Percentiles rank a stretch among this genome's conserved stretches.
Conservation (phyloP, 2,888 invertebrate genomes). For the Dicycla oo region DNA sequence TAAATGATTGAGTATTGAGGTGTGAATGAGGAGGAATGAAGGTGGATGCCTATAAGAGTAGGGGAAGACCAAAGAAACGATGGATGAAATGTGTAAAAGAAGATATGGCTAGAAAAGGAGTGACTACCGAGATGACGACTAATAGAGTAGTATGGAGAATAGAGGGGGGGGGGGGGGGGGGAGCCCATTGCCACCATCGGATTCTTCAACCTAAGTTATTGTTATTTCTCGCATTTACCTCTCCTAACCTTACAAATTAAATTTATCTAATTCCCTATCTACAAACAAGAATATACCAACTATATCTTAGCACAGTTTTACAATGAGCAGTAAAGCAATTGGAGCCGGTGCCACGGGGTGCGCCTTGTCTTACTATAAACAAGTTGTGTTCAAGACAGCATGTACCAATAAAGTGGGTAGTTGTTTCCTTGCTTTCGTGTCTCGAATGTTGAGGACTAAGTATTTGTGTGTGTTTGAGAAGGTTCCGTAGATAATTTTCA, state of each 20-base stretch:
- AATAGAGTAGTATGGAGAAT: too few species aligned
- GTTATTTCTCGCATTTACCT: constrained; percentile 1
- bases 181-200: too few species aligned
- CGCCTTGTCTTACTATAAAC: constrained; percentile 58
- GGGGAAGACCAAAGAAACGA: too few species aligned
- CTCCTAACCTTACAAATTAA: not conserved
- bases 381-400: constrained; percentile 61
- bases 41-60: too few species aligned
- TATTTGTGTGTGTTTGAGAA: constrained; percentile 23
- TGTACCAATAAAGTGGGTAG: constrained; percentile 66
- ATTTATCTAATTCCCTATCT: constrained; percentile 23
- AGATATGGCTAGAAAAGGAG: too few species aligned
- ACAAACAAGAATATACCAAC: constrained; percentile 25
- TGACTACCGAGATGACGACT: too few species aligned
- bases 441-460: constrained; percentile 54
- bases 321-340: constrained; percentile 56
- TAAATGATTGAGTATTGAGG: too few species aligned
- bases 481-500: constrained; percentile 43
- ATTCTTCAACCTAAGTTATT: not conserved
- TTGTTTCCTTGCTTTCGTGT: constrained; percentile 61
- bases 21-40: too few species aligned
- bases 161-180: too few species aligned
- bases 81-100: too few species aligned
- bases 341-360: constrained; percentile 56
- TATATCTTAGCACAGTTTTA: constrained; percentile 51